Evolutionary conservation across 2,113 vertebrate genomes (phyloP).

Genomic region (Cynocephalus volans): DNA sequence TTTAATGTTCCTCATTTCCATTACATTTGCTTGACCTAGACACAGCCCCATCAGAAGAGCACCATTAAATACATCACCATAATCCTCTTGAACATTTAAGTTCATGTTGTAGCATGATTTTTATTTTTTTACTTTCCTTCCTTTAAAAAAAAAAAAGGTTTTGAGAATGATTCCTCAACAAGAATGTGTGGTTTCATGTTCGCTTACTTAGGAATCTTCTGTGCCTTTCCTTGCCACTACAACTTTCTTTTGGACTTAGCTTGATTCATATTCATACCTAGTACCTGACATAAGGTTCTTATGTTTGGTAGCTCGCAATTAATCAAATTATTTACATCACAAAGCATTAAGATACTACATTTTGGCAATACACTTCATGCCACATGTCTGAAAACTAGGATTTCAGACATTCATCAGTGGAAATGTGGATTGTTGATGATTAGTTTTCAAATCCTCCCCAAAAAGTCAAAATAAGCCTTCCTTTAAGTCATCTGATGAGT

Average conservation of each 20-base stretch:
- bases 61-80: constrained; percentile 43
- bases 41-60: constrained; percentile 37
- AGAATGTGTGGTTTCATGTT: constrained; percentile 23
- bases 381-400: constrained; percentile 74
- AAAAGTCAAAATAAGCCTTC: constrained; percentile 70
- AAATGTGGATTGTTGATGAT: constrained; percentile 57
- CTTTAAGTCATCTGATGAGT: constrained; percentile 53
- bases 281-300: constrained; percentile 53
- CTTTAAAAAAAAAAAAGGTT: background rate
- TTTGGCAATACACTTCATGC: constrained; percentile 74
- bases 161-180: constrained; percentile 61
- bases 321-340: constrained; percentile 79
- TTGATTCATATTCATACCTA: constrained; percentile 55
- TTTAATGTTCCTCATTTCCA: constrained; percentile 70
- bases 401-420: constrained; percentile 73
- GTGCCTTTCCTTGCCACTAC: constrained; percentile 29
- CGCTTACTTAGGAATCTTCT: constrained; percentile 6
- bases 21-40: background rate
- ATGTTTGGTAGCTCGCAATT: constrained; percentile 74
- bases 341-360: constrained; percentile 60
- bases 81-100: constrained; percentile 43
- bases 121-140: background rate
- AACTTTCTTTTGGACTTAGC: constrained; percentile 65
- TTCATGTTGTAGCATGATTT: background rate
- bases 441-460: constrained; percentile 52